Conservation (phyloP, 2,113 vertebrate species). For the Brienomyrus brachyistius region DNA sequence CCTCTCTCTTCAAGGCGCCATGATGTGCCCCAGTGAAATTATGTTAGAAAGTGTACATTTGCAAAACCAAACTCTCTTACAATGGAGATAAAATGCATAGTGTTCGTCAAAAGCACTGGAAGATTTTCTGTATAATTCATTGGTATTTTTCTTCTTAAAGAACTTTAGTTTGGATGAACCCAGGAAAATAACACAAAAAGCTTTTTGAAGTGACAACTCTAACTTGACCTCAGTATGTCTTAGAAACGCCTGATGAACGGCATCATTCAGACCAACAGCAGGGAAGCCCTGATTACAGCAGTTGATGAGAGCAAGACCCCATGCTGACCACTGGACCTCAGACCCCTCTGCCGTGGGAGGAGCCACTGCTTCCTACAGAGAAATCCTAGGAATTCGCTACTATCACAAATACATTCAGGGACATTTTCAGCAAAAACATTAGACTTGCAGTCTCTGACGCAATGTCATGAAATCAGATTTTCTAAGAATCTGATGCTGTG, state of each 20-base stretch:
- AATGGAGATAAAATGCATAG: not conserved
- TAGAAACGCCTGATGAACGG: not conserved
- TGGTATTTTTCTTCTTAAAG: not conserved
- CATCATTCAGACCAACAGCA: not conserved
- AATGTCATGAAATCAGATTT: not conserved
- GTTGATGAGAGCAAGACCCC: not conserved
- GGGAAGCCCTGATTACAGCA: not conserved
- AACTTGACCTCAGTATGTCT: not conserved
- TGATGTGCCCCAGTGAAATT: not conserved
- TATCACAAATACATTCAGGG: not conserved
- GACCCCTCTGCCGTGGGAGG: not conserved
- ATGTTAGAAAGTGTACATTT: not conserved
- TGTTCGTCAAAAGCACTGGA: not conserved
- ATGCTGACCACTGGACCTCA: not conserved
- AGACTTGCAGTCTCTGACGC: not conserved
- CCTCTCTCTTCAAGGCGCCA: not conserved
- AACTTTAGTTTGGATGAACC: not conserved
- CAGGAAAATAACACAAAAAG: not conserved
- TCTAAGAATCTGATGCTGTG: not conserved
- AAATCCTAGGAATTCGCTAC: slow-evolving; percentile 16
- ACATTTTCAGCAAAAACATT: not conserved
- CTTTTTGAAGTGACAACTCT: not conserved
- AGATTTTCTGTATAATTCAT: not conserved
- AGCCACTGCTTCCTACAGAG: slow-evolving; percentile 13
- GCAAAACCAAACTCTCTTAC: not conserved